Percentiles rank a stretch among this genome's conserved stretches.
phyloP scores from a whole-genome alignment of 2,888 invertebrate species.

The Chrysolina americana region DNA sequence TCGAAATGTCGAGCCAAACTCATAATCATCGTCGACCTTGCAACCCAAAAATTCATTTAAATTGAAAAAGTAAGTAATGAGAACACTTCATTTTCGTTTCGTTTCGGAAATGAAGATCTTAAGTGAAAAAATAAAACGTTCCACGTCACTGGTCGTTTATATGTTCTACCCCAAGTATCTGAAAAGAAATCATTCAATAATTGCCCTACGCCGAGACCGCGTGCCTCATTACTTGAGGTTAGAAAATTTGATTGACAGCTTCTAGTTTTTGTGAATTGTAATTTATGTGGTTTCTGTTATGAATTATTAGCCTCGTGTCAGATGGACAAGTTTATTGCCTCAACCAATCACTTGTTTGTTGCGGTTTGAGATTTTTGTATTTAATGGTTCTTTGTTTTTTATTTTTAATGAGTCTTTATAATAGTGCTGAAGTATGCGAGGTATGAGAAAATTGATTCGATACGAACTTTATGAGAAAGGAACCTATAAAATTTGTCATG shows the following conservation, averaged over 20 bases:
- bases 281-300: slow-evolving; percentile 61
- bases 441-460: slow-evolving; percentile 49
- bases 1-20: no score
- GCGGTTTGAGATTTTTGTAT: slow-evolving; percentile 47
- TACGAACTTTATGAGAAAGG: slow-evolving; percentile 44
- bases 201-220: slow-evolving; percentile 48
- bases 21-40: no score
- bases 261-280: slow-evolving; percentile 61
- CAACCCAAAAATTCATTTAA: no score
- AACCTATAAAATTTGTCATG: slow-evolving; percentile 45
- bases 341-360: slow-evolving; percentile 49
- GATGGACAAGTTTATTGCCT: slow-evolving; percentile 55
- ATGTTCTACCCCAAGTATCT: slow-evolving; percentile 36
- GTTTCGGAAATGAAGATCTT: no score
- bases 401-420: slow-evolving; percentile 45
- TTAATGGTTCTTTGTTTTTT: slow-evolving; percentile 51
- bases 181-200: slow-evolving; percentile 54
- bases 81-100: no score
- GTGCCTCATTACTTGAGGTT: slow-evolving; percentile 57
- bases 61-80: no score
- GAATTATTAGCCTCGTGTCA: slow-evolving; percentile 55
- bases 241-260: slow-evolving; percentile 66
- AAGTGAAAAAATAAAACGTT: not conserved
- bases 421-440: slow-evolving; percentile 47
- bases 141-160: slow-evolving; percentile 8